Base-by-base conservation (phyloP, 2,113 vertebrate species). In the Natator depressus region DNA sequence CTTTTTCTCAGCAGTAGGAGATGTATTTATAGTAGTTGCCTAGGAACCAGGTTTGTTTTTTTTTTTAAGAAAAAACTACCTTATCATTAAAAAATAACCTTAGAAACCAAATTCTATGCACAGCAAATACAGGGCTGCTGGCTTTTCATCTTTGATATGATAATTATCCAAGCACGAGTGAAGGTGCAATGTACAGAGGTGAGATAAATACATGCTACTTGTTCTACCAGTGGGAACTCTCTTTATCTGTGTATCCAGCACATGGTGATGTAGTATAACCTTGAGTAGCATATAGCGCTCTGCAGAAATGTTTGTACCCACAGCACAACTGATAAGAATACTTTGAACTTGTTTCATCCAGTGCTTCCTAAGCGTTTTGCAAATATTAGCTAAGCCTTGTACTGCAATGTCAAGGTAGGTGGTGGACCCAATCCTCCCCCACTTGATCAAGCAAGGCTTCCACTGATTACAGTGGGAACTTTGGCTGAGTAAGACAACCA, bases 31-130 rank as follows among this genome's bases (percentile, higher is more conserved):
- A 88, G 54, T 38, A 46, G 84, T 94, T 90, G 31, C 88, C 90
- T 54, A 95, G 89, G 87, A 20, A 94, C 92, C 62, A 87, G 13
- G 85, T 24, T 49, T 49, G 7, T 47, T 89, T 91, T 83, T 87
- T 55, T 55, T 49, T 31, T 35, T n/a, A 69, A 69, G n/a, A 92
- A 78, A 55, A 86, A 65, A 57, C 57, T 51, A 29, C 29, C 24
- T 90, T 57, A 82, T 59, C 46, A 46, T 90, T 78, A 93, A 75
- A 55, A 93, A 80, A 16, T 94, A 80, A 84, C 5, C 10, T 50
- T 31, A 65, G 49, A 72, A 78, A 46, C 42, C 19, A 93, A 87
- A 62, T 25, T 35, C 20, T 62, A 1, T 80, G 10, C 10, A 7
- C 53, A 27, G 13, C 69, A 57, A 22, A 78, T 5, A 84, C 89